Percentiles rank a stretch among this genome's conserved stretches.
phyloP scores from a whole-genome alignment of 2,113 vertebrate species.

The Chaenocephalus aceratus region DNA sequence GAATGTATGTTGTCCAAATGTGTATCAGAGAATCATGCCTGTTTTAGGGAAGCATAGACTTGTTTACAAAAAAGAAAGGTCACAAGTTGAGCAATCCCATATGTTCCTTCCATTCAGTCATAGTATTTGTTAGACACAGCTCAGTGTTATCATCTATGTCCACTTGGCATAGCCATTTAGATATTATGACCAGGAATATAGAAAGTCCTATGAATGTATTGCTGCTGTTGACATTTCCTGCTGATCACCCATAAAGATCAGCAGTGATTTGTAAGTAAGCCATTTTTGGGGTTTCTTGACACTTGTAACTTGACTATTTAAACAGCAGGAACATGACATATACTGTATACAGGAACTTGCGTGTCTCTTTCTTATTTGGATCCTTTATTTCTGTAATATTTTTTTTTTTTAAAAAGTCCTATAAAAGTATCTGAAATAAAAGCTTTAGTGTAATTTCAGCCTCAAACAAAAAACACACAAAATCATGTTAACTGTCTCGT shows the following conservation, averaged over 20 bases:
- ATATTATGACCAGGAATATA: background rate
- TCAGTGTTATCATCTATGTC: background rate
- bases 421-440: too few species aligned
- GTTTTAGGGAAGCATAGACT: background rate
- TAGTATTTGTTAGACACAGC: background rate
- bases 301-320: background rate
- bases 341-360: background rate
- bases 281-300: background rate
- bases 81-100: background rate
- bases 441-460: background rate
- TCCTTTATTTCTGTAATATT: background rate
- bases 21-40: background rate
- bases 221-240: background rate
- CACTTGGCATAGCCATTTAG: background rate
- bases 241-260: background rate
- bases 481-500: background rate
- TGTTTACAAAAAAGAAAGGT: background rate
- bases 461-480: background rate
- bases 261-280: background rate
- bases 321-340: background rate
- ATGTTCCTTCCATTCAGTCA: background rate
- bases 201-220: background rate
- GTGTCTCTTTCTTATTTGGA: background rate
- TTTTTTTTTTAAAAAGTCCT: too few species aligned
- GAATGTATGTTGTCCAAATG: background rate